Conservation (phyloP, 2,888 invertebrate genomes). For the Eupithecia vulgata region DNA sequence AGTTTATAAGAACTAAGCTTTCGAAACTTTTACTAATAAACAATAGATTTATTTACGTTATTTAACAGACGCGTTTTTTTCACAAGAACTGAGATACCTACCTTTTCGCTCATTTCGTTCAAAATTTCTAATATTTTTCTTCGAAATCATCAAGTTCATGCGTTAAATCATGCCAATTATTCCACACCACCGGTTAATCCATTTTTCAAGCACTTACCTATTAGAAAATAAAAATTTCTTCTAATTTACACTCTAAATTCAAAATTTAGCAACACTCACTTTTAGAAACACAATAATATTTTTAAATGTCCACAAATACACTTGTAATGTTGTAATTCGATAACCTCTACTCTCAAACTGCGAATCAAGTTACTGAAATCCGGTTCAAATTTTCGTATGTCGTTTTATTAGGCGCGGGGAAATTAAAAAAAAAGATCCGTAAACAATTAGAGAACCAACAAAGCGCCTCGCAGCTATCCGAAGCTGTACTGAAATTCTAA, state of each 20-base stretch:
- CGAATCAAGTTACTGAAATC: slow-evolving; percentile 53
- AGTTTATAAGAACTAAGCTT: neutral
- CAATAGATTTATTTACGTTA: neutral
- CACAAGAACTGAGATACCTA: slow-evolving; percentile 22
- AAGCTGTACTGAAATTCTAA: slow-evolving; percentile 84
- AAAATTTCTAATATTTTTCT: slow-evolving; percentile 31
- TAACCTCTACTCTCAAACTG: slow-evolving; percentile 51
- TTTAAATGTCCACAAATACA: slow-evolving; percentile 52
- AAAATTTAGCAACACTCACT: slow-evolving; percentile 50
- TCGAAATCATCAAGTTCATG: slow-evolving; percentile 67
- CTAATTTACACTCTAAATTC: slow-evolving; percentile 46
- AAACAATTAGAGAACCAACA: slow-evolving; percentile 81
- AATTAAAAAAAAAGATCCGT: slow-evolving; percentile 72
- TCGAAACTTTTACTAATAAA: neutral
- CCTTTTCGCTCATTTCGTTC: slow-evolving; percentile 40
- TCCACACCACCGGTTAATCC: slow-evolving; percentile 71
- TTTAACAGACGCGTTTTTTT: neutral
- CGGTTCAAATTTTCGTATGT: slow-evolving; percentile 55
- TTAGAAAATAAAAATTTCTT: slow-evolving; percentile 54
- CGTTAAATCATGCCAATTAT: slow-evolving; percentile 73
- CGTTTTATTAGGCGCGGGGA: slow-evolving; percentile 57
- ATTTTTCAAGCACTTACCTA: slow-evolving; percentile 77
- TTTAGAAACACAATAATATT: slow-evolving; percentile 40
- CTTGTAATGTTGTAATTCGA: slow-evolving; percentile 55
- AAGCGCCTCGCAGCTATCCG: slow-evolving; percentile 83